Percentiles rank a stretch among this genome's conserved stretches.
These are phyloP conservation scores for Melanostigma gelatinosum DNA, from an alignment of 2,113 vertebrate genomes.

Conservation along the genomic window DNA sequence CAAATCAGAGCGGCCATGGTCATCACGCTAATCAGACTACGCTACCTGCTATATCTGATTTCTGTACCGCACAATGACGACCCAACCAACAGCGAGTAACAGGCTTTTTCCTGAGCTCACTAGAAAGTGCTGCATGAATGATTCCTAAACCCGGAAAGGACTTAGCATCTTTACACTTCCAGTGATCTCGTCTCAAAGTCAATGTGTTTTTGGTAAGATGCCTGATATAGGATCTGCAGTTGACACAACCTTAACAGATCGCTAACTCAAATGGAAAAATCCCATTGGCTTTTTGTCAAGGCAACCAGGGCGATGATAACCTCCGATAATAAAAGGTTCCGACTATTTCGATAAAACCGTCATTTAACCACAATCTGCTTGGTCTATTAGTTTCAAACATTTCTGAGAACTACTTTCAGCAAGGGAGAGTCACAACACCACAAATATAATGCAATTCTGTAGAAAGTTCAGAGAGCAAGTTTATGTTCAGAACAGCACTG, in stretches of 20 bases:
- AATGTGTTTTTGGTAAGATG: background rate
- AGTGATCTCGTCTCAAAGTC: background rate
- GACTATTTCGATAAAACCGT: background rate
- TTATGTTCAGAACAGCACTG: constrained; percentile 2
- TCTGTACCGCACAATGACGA: constrained; percentile 10
- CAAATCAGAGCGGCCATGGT: constrained; percentile 48
- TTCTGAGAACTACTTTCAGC: constrained; percentile 7
- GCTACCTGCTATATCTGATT: constrained; percentile 32
- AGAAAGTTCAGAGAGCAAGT: constrained; percentile 5
- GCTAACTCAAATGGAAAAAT: background rate
- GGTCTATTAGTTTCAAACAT: background rate
- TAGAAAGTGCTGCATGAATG: background rate
- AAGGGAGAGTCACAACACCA: background rate
- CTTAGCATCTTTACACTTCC: background rate
- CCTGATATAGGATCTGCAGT: too few species aligned
- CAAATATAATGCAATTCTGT: background rate
- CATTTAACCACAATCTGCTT: constrained; percentile 9
- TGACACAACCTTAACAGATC: background rate
- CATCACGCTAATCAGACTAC: constrained; percentile 60
- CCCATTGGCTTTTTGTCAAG: background rate
- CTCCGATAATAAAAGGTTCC: too few species aligned
- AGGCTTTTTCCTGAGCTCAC: background rate
- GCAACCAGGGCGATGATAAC: background rate
- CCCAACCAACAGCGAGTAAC: background rate
- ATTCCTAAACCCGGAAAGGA: background rate